Evolutionary conservation across 2,113 vertebrate genomes (phyloP), one percentile per base, ranked within the genome.

Genomic region (Sapayoa aenigma): DNA sequence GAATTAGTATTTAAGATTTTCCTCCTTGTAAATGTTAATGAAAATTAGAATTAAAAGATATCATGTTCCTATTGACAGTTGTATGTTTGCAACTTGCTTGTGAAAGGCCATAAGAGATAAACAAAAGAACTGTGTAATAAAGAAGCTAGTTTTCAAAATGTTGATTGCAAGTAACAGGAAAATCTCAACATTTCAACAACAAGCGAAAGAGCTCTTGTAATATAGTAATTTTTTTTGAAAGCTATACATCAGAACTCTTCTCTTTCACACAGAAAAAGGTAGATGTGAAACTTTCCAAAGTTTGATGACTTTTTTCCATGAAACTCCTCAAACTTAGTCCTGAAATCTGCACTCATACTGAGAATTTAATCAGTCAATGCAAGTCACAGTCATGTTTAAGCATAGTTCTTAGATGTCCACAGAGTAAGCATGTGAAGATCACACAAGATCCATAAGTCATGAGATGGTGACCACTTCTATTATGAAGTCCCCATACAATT

Each of bases 301-400:
- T 35, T 5, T 78, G 18, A 39, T 85, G 13, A 37, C 31, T 69
- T 72, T 73, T 18, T 77, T 65, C 23, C 20, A 1, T 8, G 11
- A 30, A 50, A 10, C 6, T 73, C 9, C 11, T 87, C 58, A 69
- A 60, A 73, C 4, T 9, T 41, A 47, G 21, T 35, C 33, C 41
- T 83, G 67, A 75, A 87, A 68, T 16, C 49, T 58, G 8, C 9
- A 39, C 4, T 56, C 5, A 27, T 17, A 16, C 4, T 79, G 31
- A 55, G 37, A 55, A 84, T 85, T 87, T 16, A 35, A 47, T 74
- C 53, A 30, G 6, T 22, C 25, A 77, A 7, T 71, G n/a, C 13
- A 85, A 58, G 11, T 9, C 2, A 63, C 12, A 10, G 42, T 73
- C 3, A 13, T 9, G 7, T 24, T 25, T 33, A n/a, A 0, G 0